Evolutionary conservation across 2,888 invertebrate genomes (phyloP).

Genomic region (Protonemura montana): DNA sequence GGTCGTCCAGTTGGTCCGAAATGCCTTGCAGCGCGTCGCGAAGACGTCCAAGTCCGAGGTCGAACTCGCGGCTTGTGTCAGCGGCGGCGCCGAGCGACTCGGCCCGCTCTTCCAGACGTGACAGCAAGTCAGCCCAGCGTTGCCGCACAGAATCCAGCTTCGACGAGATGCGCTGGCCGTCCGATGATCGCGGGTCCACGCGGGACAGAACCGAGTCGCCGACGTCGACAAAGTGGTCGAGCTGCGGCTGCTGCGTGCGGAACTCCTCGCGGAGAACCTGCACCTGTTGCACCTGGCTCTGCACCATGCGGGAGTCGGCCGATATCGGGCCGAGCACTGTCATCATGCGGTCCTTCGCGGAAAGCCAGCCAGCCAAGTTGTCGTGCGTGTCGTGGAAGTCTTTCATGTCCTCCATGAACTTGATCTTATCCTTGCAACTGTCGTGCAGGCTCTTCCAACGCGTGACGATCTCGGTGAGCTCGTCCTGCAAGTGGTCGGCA

Average conservation of each 20-base stretch:
- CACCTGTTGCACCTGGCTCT: slow-evolving; percentile 91
- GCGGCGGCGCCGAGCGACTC: slow-evolving; percentile 89
- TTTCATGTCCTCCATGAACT: slow-evolving; percentile 84
- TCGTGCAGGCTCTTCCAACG: slow-evolving; percentile 89
- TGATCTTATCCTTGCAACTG: slow-evolving; percentile 77
- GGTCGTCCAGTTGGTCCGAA: slow-evolving; percentile 84
- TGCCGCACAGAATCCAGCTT: slow-evolving; percentile 67
- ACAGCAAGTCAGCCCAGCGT: slow-evolving; percentile 63
- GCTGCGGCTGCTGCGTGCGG: slow-evolving; percentile 88
- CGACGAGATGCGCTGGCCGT: slow-evolving; percentile 71
- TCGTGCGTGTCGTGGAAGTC: slow-evolving; percentile 92
- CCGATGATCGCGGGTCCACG: slow-evolving; percentile 64
- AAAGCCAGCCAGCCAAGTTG: slow-evolving; percentile 85
- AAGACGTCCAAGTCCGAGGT: slow-evolving; percentile 83
- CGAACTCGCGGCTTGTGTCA: slow-evolving; percentile 92
- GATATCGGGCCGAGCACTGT: slow-evolving; percentile 95
- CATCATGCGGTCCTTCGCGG: slow-evolving; percentile 94
- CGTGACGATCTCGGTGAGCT: slow-evolving; percentile 81
- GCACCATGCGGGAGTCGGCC: slow-evolving; percentile 93
- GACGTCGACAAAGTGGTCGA: slow-evolving; percentile 83
- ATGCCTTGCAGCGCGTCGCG: slow-evolving; percentile 88
- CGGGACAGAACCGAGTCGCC: slow-evolving; percentile 76
- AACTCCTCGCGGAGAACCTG: slow-evolving; percentile 92
- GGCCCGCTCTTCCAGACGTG: slow-evolving; percentile 86
- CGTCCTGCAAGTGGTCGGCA: slow-evolving; percentile 81